Base-by-base conservation (phyloP, 2,797 vertebrate genomes). In the Etheostoma perlongum region DNA sequence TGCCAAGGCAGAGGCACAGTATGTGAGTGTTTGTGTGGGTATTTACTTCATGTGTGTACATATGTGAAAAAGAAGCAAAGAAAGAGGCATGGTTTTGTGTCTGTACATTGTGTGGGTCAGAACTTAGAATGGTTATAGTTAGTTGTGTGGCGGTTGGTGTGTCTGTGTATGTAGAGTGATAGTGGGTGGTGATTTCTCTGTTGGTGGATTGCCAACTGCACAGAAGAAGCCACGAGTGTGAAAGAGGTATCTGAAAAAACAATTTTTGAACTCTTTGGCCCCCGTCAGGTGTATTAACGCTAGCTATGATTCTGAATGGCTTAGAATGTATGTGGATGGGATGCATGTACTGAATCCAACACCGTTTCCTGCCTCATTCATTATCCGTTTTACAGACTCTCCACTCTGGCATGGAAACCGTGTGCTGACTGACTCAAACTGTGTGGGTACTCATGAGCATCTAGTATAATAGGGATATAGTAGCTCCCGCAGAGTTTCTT, bases 311-410 rank as follows among this genome's bases (percentile, higher is more conserved):
- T 85, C 54, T 72, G 54, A 79, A 68, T 78, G 67, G 69, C 72
- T 81, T 61, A n/a, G 61, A 85, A 76, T 75, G 81, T 55, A 60
- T 82, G 67, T 87, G 81, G 79, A 90, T 75, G 59, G 67, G 62
- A 59, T 79, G 72, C 55, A 46, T 73, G 69, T 57, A 48, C 80
- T 86, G 74, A 62, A 87, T 89, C 87, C 82, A 86, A 52, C 58
- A 48, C 55, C 53, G 69, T 84, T 91, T 91, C 83, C 86, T 91
- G 84, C 72, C 81, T 84, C 88, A 79, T 92, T 92, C 84, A 89
- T 92, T 89, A 85, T 77, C 85, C 66, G 4, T 87, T 92, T 89
- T 89, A 89, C 89, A 89, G 82, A 90, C 85, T 91, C 78, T 79
- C 72, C 59, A 66, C 78, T 88, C 66, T 92, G 89, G 86, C 84